Evolutionary conservation across 2,888 invertebrate genomes (phyloP).

Genomic region (Alentia gelatinosa): DNA sequence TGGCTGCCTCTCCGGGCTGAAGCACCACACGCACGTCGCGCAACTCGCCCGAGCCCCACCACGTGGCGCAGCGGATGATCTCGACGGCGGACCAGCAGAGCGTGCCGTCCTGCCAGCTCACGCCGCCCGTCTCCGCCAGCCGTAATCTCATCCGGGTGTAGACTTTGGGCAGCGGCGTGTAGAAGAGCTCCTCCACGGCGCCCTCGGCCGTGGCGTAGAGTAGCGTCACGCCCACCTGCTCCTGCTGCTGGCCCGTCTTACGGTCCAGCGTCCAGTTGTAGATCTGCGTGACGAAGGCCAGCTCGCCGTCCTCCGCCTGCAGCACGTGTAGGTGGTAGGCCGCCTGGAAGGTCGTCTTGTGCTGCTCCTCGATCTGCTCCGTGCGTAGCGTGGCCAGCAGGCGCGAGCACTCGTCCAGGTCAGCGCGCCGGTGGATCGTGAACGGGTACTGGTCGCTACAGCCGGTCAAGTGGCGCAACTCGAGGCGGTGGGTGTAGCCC

Average conservation of each 20-base stretch:
- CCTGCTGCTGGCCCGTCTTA: neutral
- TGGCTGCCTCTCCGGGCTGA: neutral
- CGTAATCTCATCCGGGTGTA: conserved; percentile 12
- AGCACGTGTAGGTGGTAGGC: conserved; percentile 37
- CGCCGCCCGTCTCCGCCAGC: conserved; percentile 26
- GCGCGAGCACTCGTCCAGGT: conserved; percentile 29
- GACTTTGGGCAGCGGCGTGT: neutral
- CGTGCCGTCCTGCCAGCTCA: conserved; percentile 18
- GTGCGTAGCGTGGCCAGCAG: neutral
- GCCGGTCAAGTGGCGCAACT: conserved; percentile 2
- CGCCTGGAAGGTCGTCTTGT: neutral
- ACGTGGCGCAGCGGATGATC: conserved; percentile 27
- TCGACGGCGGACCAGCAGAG: conserved; percentile 40
- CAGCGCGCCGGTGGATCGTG: conserved; percentile 9
- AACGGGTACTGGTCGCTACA: conserved; percentile 37
- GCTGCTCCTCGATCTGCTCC: neutral
- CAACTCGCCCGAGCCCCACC: neutral
- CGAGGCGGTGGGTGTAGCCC: neutral
- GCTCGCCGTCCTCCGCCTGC: neutral
- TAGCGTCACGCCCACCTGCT: neutral
- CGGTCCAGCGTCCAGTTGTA: conserved; percentile 48
- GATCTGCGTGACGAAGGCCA: conserved; percentile 30
- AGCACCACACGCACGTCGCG: neutral
- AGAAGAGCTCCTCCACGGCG: neutral
- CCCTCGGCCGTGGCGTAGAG: neutral